These are phyloP conservation scores for Mohoua ochrocephala DNA, from an alignment of 2,113 vertebrate genomes.

Conservation along the genomic window DNA sequence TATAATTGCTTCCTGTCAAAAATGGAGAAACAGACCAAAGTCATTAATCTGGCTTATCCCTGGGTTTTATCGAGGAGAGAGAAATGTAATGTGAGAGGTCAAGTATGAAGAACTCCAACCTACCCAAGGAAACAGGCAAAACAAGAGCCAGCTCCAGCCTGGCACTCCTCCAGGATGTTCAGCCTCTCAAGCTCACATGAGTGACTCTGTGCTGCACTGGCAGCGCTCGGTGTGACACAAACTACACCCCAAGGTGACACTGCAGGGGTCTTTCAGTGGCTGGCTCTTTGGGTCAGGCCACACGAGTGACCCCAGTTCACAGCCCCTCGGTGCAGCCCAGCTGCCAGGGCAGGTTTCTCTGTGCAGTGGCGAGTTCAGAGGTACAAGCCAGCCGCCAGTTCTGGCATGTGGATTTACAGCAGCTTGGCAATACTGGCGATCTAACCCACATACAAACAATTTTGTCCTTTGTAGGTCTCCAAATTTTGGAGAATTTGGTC, in stretches of 20 bases:
- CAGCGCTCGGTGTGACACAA: accelerated
- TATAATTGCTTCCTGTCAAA: slow-evolving; percentile 27
- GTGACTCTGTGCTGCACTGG: accelerated
- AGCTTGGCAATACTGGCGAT: neutral
- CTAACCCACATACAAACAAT: neutral
- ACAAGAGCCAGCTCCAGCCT: neutral
- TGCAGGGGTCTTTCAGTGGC: accelerated
- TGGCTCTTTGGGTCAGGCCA: neutral
- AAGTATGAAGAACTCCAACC: neutral
- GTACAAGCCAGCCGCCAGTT: neutral
- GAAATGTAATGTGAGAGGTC: neutral
- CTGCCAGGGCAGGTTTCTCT: neutral
- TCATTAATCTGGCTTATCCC: slow-evolving; percentile 30
- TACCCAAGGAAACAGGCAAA: neutral
- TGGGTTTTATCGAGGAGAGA: neutral
- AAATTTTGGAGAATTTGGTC: neutral
- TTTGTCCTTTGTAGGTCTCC: neutral
- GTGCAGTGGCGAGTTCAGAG: neutral
- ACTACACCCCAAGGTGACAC: neutral
- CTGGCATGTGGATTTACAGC: neutral
- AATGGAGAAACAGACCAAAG: slow-evolving; percentile 23
- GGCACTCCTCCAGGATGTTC: neutral
- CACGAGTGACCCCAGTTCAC: accelerated
- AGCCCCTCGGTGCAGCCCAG: neutral
- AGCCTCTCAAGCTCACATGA: accelerated